Evolutionary conservation across 2,113 vertebrate species (phyloP).

Genomic region (Axis porcinus): DNA sequence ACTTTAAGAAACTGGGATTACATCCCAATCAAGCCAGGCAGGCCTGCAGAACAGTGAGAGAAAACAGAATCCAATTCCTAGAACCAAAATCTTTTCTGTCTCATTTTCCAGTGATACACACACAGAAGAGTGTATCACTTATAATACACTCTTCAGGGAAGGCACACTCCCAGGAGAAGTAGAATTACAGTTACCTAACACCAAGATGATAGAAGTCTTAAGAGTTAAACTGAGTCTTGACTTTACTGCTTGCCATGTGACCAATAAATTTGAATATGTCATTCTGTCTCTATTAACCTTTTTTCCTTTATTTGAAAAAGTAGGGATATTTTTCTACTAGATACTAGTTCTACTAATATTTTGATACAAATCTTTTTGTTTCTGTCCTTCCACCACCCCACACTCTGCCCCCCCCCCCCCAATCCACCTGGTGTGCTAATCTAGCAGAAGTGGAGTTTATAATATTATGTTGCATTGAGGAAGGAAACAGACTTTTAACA

Average conservation of each 20-base stretch:
- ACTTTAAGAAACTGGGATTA: slow-evolving; percentile 61
- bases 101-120: neutral
- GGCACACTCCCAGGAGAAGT: neutral
- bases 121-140: neutral
- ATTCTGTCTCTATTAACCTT: neutral
- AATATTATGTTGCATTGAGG: neutral
- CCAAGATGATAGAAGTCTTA: neutral
- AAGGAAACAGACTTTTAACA: neutral
- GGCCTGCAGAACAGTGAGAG: neutral
- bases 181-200: neutral
- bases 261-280: neutral
- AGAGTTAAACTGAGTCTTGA: neutral
- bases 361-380: neutral
- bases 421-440: neutral
- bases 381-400: neutral
- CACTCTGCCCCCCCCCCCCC: neutral
- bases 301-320: neutral
- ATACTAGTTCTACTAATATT: neutral
- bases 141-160: neutral
- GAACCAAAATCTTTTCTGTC: slow-evolving; percentile 9
- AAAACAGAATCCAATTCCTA: slow-evolving; percentile 30
- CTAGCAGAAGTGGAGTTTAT: neutral
- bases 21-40: neutral
- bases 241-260: neutral
- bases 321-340: neutral